Percentiles rank a stretch among this genome's conserved stretches.
Conservation (phyloP, 1,140 invertebrate species). For the Oreohelix idahoensis region DNA sequence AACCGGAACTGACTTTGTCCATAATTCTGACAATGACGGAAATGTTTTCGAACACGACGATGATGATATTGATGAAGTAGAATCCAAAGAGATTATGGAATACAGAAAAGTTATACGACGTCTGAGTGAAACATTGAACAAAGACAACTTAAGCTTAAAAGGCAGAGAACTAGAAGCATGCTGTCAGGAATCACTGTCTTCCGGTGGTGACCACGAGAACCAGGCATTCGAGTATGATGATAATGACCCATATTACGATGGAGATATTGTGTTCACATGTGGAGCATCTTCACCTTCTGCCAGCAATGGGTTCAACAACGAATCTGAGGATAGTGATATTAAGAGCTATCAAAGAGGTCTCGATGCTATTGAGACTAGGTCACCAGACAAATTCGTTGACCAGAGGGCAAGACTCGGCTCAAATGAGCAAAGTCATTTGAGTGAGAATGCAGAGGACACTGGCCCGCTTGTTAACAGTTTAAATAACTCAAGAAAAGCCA, state of each 20-base stretch:
- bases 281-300: too few relatives aligned
- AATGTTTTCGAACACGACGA: not conserved
- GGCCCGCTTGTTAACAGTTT: not conserved
- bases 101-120: not conserved
- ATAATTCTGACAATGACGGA: not conserved
- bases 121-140: not conserved
- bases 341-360: too few relatives aligned
- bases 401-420: not conserved
- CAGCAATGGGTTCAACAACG: not conserved
- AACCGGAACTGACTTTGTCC: too few relatives aligned
- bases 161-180: not conserved
- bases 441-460: not conserved
- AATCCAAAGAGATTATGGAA: not conserved
- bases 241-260: not conserved
- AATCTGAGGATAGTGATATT: not conserved
- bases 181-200: not conserved
- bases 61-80: not conserved
- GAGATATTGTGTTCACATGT: not conserved
- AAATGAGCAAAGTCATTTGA: not conserved
- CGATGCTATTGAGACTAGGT: not conserved
- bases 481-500: not conserved
- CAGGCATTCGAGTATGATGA: not conserved
- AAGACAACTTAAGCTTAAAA: not conserved
- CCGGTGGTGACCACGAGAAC: not conserved
- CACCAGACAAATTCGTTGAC: not conserved